A percentile compares a stretch with the other conserved stretches of the same genome.
Evolutionary conservation across 2,797 vertebrate species (phyloP).

Genomic region (Danio tinwini): DNA sequence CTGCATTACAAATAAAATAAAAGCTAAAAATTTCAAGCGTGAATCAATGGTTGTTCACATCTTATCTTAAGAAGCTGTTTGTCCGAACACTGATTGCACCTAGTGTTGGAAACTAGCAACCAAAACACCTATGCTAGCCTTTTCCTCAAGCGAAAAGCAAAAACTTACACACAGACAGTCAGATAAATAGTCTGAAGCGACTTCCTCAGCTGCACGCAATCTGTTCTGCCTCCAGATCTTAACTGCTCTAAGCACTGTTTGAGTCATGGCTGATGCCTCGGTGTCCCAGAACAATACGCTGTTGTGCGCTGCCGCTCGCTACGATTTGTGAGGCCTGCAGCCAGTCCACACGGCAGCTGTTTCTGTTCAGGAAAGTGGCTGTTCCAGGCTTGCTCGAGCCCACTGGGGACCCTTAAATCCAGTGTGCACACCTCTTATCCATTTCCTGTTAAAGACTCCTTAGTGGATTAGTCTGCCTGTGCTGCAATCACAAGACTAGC

Average conservation of each 20-base stretch:
- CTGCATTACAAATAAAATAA: too few relatives aligned
- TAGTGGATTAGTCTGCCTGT: conserved; percentile 55
- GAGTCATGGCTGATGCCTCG: conserved; percentile 23
- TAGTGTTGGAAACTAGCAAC: not conserved
- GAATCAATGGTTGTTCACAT: too few relatives aligned
- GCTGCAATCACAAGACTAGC: conserved; percentile 38
- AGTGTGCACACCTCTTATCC: conserved; percentile 57
- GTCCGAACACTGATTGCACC: too few relatives aligned
- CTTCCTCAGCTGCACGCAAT: conserved; percentile 37
- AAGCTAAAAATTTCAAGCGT: too few relatives aligned
- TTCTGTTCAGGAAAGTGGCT: conserved; percentile 64
- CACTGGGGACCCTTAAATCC: conserved; percentile 69
- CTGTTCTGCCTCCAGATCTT: conserved; percentile 49
- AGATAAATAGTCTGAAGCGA: conserved; percentile 27
- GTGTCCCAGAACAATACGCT: conserved; percentile 38
- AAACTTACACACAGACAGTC: not conserved
- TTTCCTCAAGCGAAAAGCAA: not conserved
- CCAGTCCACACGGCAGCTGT: conserved; percentile 65
- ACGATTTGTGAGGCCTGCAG: conserved; percentile 60
- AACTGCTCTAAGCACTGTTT: conserved; percentile 18
- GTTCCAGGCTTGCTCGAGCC: conserved; percentile 66
- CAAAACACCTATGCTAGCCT: not conserved
- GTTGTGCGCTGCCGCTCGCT: conserved; percentile 45
- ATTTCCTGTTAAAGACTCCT: conserved; percentile 55
- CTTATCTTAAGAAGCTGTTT: too few relatives aligned